Base-by-base conservation (phyloP, 2,113 vertebrate species). In the Crotalus helleri region DNA sequence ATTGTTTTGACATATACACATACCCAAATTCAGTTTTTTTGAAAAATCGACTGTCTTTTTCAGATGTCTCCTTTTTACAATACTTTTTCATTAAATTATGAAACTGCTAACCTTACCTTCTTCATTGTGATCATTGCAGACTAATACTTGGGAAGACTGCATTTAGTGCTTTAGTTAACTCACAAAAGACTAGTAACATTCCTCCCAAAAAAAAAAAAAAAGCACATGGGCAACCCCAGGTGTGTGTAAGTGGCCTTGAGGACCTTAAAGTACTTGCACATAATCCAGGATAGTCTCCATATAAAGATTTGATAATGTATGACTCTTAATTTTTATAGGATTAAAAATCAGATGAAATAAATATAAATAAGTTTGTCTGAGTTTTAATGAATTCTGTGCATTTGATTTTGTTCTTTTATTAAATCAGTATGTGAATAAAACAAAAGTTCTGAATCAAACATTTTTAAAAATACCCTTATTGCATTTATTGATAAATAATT, bases 41-140 rank as follows among this genome's bases (percentile, higher is more conserved):
- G 3, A 97, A 98, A 97, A 95, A 97, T 94, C 96, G 97, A 97
- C 93, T 97, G 95, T 98, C 97, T 97, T 98, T 98, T 98, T 97
- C 97, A 98, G 96, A 98, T 97, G 96, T 98, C 96, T 97, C 96
- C 97, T 98, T 98, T 98, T 98, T 98, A 98, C 97, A 97, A 97
- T 96, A 97, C 97, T 97, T 98, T 98, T 98, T 97, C 97, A 98
- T 98, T 98, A 98, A 98, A 98, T 98, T 98, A 98, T 98, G 97
- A 98, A 98, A 98, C 94, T 97, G 96, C 93, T 97, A 97, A 98
- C 96, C 95, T 93, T 95, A 93, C 91, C 97, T 97, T 94, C 94
- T 92, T 95, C 92, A 96, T 97, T 96, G 96, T 97, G 91, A 93
- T 97, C 97, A 96, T 95, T 97, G 94, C 96, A 96, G 93, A 81